Percentiles rank a stretch among this genome's conserved stretches.
Conservation (phyloP, 2,113 vertebrate genomes). For the Neotragus pygmaeus region DNA sequence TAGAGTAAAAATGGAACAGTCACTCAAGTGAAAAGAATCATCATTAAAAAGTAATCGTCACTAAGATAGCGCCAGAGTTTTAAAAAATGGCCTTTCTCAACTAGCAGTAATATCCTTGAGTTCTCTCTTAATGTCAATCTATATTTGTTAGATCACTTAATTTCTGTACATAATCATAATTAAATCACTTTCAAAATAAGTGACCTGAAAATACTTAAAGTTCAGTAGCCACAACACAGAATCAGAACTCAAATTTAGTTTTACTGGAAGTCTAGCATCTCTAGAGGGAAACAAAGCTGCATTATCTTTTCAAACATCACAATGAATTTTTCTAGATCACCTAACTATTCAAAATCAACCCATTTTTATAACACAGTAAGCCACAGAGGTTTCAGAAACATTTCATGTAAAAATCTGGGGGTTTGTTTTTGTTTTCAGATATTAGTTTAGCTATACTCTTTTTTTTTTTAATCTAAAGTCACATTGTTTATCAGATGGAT, state of each 20-base stretch:
- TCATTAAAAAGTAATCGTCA: neutral
- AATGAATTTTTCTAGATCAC: neutral
- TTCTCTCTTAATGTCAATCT: neutral
- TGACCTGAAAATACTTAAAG: neutral
- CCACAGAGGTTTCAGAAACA: neutral
- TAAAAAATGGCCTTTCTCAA: neutral
- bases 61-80: neutral
- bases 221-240: neutral
- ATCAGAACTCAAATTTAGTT: neutral
- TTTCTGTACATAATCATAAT: neutral
- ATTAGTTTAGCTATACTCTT: neutral
- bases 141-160: neutral
- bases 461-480: neutral
- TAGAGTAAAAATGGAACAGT: conserved; percentile 1
- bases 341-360: neutral
- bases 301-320: conserved; percentile 16
- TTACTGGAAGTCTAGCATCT: neutral
- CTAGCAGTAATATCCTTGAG: neutral
- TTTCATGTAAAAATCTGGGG: neutral
- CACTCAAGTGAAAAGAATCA: neutral
- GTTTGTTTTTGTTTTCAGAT: neutral
- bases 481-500: neutral
- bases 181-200: neutral
- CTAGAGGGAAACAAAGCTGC: neutral
- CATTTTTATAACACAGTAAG: neutral